phyloP scores from a whole-genome alignment of 53 echinoderm and acorn worm genomes.

The Crossaster papposus region DNA sequence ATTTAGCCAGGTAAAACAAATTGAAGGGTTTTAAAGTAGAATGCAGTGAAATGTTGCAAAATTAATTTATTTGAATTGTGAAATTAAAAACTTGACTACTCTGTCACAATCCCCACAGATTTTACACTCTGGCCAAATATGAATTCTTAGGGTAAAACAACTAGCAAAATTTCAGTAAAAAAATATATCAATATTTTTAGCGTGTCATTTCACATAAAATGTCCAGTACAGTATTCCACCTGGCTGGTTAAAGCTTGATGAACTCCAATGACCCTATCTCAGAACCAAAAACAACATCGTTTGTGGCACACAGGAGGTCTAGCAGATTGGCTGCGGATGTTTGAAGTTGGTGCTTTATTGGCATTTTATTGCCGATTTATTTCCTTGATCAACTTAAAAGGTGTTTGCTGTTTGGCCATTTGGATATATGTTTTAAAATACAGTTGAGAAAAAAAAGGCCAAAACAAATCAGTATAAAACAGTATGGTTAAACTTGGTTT shows the following conservation, averaged over 20 bases:
- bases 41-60: too few relatives aligned
- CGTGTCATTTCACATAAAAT: slow-evolving; percentile 7
- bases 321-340: slow-evolving; percentile 23
- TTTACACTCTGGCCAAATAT: background rate
- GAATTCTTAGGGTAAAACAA: slow-evolving; percentile 12
- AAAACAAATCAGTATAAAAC: background rate
- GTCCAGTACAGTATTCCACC: slow-evolving; percentile 26
- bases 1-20: background rate
- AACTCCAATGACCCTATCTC: slow-evolving; percentile 32
- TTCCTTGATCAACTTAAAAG: slow-evolving; percentile 12
- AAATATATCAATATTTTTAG: background rate
- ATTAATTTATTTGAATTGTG: too few relatives aligned
- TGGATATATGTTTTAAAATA: background rate
- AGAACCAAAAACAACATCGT: background rate
- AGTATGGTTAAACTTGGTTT: background rate
- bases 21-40: too few relatives aligned
- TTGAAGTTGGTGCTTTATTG: slow-evolving; percentile 25
- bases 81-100: too few relatives aligned
- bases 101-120: background rate
- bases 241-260: slow-evolving; percentile 13
- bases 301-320: slow-evolving; percentile 40
- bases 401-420: slow-evolving; percentile 34
- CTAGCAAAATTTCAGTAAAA: slow-evolving; percentile 14
- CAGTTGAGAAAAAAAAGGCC: background rate
- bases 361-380: slow-evolving; percentile 38